Base-by-base conservation (phyloP, 2,113 vertebrate species). In the Amblyopsis rosae region DNA sequence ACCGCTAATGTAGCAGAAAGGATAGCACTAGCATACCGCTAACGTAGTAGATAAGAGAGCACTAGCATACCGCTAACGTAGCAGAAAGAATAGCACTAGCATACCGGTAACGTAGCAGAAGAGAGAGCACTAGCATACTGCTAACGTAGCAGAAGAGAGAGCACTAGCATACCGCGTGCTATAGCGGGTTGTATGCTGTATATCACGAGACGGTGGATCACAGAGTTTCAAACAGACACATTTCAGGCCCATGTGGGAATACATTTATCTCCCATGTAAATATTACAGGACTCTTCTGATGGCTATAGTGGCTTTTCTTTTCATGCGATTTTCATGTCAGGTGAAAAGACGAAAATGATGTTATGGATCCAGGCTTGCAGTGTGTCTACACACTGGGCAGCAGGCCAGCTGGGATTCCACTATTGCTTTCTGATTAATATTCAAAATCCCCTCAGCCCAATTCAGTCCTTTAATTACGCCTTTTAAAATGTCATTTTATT, bases 381-480 rank as follows among this genome's bases (percentile, higher is more conserved):
- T 70, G 74, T 82, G 74, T 6, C 69, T 73, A 17, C 73, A 57
- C 74, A 85, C 69, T 81, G 87, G 84, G 82, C 59, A 77, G 72
- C 6, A 32, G 75, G 62, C 73, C 84, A 76, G 49, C 59, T 82
- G 90, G 83, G 88, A 88, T 73, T 85, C 72, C 64, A 66, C 75
- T 86, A 86, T 85, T 92, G 83, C 89, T 86, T 90, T 89, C 86
- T 80, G 89, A 76, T 88, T 89, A 89, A 91, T 91, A 91, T 90
- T 90, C 84, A 83, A 90, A 91, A 91, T 90, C 90, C 89, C 86
- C 80, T 84, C 88, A 86, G 59, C 88, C 88, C 82, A 84, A 84
- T 88, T 83, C 80, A 88, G 69, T 83, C 75, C 73, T 89, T 86
- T 86, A 83, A 89, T 90, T 88, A 81, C 84, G 87, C 83, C 85